These are phyloP conservation scores for Magallana angulata DNA, from an alignment of 1,140 invertebrate species.

Conservation along the genomic window DNA sequence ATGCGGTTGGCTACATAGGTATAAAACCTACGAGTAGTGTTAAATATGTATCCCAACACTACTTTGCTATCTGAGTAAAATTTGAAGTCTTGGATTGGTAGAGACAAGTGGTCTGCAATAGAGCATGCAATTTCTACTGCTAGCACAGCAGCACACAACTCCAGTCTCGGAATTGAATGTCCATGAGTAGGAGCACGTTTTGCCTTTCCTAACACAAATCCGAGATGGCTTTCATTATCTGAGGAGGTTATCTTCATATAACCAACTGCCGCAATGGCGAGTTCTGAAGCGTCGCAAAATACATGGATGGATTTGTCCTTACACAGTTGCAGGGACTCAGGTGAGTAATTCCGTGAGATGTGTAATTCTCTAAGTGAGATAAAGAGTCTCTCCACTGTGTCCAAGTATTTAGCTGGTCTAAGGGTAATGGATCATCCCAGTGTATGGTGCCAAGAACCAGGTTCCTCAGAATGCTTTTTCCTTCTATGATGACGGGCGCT, in stretches of 20 bases:
- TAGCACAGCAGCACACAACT: constrained; percentile 51
- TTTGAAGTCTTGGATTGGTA: constrained; percentile 18
- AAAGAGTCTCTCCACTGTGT: constrained; percentile 46
- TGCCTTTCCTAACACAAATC: constrained; percentile 32
- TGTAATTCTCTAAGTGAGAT: constrained; percentile 24
- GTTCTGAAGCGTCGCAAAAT: constrained; percentile 60
- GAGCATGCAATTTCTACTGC: constrained; percentile 43
- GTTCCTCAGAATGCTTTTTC: constrained; percentile 53
- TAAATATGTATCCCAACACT: constrained; percentile 18
- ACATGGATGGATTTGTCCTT: constrained; percentile 14
- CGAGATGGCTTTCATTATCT: background rate
- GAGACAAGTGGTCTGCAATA: background rate
- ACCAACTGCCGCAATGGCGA: constrained; percentile 53
- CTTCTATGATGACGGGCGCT: constrained; percentile 56
- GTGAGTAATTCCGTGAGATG: constrained; percentile 22
- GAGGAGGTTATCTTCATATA: constrained; percentile 39
- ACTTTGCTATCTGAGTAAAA: constrained; percentile 29
- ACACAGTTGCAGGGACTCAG: background rate
- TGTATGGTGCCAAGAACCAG: constrained; percentile 51
- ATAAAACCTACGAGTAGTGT: constrained; percentile 7
- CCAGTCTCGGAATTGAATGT: constrained; percentile 38
- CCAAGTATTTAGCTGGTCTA: constrained; percentile 45
- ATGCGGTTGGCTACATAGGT: constrained; percentile 29
- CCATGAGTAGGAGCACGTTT: constrained; percentile 51
- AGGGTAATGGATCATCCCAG: constrained; percentile 59